Evolutionary conservation across 2,797 vertebrate species (phyloP).

Genomic region (Sebastes diaconus): DNA sequence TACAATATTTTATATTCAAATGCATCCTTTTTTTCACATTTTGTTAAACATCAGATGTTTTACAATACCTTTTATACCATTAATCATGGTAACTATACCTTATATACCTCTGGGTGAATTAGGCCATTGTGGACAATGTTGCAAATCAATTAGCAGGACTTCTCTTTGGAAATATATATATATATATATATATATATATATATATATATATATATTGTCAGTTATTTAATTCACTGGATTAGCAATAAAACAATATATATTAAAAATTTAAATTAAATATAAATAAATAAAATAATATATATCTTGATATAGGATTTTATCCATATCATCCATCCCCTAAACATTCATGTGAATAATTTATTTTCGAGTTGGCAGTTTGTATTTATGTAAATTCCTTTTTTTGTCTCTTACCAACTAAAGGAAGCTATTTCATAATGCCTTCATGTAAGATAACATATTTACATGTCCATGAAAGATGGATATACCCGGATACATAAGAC

Average conservation of each 20-base stretch:
- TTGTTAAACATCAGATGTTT: background rate
- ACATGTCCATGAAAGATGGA: background rate
- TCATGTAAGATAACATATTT: background rate
- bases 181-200: background rate
- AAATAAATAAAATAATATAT: too few species aligned
- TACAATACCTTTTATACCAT: background rate
- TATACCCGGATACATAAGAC: background rate
- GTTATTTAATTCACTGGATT: background rate
- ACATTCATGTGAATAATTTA: background rate
- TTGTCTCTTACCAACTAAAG: background rate
- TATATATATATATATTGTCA: background rate
- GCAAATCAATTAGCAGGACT: background rate
- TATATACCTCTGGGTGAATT: background rate
- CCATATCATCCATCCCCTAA: accelerated
- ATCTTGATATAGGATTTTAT: background rate
- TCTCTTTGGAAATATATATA: background rate
- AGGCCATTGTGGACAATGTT: background rate
- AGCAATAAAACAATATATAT: background rate
- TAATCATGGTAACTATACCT: background rate
- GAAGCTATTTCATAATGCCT: background rate
- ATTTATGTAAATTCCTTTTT: background rate
- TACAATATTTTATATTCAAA: background rate
- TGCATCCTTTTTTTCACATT: too few species aligned
- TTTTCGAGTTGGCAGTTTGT: background rate
- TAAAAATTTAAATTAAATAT: background rate